Evolutionary conservation across 2,797 vertebrate species (phyloP).

Genomic region (Epinephelus coioides): DNA sequence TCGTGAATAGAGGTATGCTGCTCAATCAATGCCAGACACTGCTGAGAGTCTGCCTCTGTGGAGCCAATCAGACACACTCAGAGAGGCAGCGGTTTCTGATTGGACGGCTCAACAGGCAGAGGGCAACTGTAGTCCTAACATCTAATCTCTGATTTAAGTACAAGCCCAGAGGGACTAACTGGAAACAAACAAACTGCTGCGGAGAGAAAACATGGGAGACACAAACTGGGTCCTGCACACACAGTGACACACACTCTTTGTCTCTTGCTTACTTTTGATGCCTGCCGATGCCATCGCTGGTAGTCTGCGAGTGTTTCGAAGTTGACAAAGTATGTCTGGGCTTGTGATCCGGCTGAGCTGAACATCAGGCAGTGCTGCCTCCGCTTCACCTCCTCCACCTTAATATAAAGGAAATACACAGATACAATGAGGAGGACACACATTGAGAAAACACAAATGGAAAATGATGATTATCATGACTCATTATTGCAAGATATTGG

Average conservation of each 20-base stretch:
- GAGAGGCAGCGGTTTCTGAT: slow-evolving; percentile 12
- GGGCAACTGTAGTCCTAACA: slow-evolving; percentile 23
- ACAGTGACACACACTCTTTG: slow-evolving; percentile 15
- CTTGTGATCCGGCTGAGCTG: slow-evolving; percentile 93
- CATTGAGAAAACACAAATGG: slow-evolving; percentile 16
- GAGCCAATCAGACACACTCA: slow-evolving; percentile 52
- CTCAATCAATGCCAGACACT: slow-evolving; percentile 40
- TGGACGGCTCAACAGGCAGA: slow-evolving; percentile 35
- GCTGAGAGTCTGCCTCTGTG: slow-evolving; percentile 21
- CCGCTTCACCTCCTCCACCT: slow-evolving; percentile 95
- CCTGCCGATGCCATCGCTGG: slow-evolving; percentile 95
- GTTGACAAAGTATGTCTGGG: slow-evolving; percentile 94
- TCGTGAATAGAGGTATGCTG: slow-evolving; percentile 12
- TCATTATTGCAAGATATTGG: neutral
- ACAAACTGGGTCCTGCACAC: slow-evolving; percentile 15
- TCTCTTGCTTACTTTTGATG: slow-evolving; percentile 90
- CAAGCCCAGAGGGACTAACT: slow-evolving; percentile 16
- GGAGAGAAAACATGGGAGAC: slow-evolving; percentile 24
- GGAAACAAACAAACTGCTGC: slow-evolving; percentile 34
- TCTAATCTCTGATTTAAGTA: slow-evolving; percentile 33
- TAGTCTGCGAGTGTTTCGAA: slow-evolving; percentile 93
- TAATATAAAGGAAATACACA: slow-evolving; percentile 48
- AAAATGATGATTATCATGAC: slow-evolving; percentile 4
- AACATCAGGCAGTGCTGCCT: slow-evolving; percentile 93
- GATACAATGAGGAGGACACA: slow-evolving; percentile 8